Evolutionary conservation across 2,888 invertebrate species (phyloP).

Genomic region (Hedya salicella): DNA sequence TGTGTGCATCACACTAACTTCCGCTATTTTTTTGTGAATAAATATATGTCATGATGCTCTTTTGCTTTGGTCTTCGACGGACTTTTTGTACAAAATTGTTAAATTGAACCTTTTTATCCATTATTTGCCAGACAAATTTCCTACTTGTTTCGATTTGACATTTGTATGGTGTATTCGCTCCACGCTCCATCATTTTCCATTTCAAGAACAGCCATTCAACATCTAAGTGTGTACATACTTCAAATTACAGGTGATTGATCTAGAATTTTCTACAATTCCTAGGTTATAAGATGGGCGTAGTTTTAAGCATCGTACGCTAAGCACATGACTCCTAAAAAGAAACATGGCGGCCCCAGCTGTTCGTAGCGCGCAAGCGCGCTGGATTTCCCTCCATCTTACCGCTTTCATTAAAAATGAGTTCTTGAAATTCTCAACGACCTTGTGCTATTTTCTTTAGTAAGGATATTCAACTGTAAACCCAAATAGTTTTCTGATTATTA

Average conservation of each 20-base stretch:
- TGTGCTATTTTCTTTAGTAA: constrained; percentile 33
- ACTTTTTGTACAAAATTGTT: not conserved
- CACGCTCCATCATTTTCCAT: not conserved
- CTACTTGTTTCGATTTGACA: not conserved
- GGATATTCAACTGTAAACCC: constrained; percentile 24
- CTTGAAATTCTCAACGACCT: constrained; percentile 35
- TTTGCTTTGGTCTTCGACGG: not conserved
- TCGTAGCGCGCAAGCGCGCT: constrained; percentile 70
- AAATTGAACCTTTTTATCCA: not conserved
- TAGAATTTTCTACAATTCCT: constrained; percentile 14
- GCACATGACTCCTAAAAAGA: constrained; percentile 59
- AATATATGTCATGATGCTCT: too few relatives aligned
- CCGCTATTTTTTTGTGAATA: too few relatives aligned
- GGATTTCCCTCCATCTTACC: constrained; percentile 78
- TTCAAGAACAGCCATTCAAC: not conserved
- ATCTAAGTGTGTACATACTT: not conserved
- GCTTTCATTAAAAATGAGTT: constrained; percentile 47
- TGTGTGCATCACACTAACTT: too few relatives aligned
- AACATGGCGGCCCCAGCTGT: constrained; percentile 79
- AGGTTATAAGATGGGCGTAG: constrained; percentile 40
- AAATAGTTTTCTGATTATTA: not conserved
- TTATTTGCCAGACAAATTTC: not conserved
- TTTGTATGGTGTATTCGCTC: not conserved
- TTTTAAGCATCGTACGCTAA: constrained; percentile 39
- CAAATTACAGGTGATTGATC: not conserved